phyloP scores from a whole-genome alignment of 2,888 invertebrate genomes.

The Julus scandinavius region DNA sequence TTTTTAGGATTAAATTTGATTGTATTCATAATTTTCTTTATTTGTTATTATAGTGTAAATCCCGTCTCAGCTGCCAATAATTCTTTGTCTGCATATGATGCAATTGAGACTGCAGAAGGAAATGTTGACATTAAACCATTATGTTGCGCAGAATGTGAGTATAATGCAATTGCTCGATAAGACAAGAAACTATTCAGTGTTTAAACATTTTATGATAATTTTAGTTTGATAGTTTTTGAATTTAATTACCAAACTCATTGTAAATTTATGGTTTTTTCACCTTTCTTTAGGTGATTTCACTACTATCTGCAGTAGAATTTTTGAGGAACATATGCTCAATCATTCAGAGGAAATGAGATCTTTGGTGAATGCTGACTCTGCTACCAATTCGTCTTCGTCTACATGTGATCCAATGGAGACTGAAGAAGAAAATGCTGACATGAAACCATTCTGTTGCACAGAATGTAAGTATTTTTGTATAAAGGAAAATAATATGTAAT shows the following conservation, averaged over 20 bases:
- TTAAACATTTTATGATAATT: neutral
- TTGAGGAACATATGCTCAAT: slow-evolving; percentile 67
- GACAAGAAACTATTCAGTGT: no score
- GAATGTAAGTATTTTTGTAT: no score
- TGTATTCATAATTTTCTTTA: neutral
- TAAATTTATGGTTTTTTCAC: neutral
- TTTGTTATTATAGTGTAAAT: neutral
- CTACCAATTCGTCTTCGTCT: no score
- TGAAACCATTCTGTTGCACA: no score
- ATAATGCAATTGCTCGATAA: neutral
- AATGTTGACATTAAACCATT: neutral
- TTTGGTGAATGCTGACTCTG: no score
- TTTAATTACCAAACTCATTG: no score
- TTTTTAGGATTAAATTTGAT: neutral
- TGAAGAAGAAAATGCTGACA: no score
- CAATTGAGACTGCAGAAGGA: no score
- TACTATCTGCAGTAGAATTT: slow-evolving; percentile 66
- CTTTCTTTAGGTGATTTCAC: slow-evolving; percentile 62
- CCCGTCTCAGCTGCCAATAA: neutral
- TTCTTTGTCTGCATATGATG: neutral
- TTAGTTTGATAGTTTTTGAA: neutral
- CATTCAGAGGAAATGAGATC: slow-evolving; percentile 68
- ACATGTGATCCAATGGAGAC: neutral
- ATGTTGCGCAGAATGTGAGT: slow-evolving; percentile 50
- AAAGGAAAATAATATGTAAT: no score